Evolutionary conservation across 2,888 invertebrate genomes (phyloP).

Genomic region (Dilophus febrilis): DNA sequence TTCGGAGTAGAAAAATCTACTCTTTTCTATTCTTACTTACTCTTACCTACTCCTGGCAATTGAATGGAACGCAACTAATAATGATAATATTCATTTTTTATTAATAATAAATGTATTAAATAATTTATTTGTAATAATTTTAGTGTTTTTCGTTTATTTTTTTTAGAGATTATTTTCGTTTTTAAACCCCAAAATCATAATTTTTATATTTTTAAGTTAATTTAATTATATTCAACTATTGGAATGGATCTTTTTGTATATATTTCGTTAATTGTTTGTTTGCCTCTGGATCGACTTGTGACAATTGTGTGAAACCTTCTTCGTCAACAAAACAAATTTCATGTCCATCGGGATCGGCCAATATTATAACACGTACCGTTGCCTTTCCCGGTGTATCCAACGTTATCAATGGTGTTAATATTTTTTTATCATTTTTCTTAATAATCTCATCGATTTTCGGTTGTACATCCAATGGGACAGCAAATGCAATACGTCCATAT

Average conservation of each 20-base stretch:
- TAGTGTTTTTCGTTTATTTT: neutral
- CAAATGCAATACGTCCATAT: constrained; percentile 90
- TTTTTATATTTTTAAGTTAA: constrained; percentile 16
- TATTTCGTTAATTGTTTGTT: constrained; percentile 62
- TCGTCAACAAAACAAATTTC: constrained; percentile 99
- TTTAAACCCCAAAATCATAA: no score
- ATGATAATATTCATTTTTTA: no score
- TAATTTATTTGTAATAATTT: neutral
- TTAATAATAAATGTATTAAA: no score
- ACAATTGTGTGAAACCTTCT: constrained; percentile 78
- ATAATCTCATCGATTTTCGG: constrained; percentile 58
- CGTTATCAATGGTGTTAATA: constrained; percentile 79
- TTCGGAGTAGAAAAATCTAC: no score
- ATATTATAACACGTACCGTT: constrained; percentile 85
- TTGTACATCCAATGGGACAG: constrained; percentile 63
- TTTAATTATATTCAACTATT: no score
- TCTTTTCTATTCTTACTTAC: no score
- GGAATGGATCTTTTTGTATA: constrained; percentile 36
- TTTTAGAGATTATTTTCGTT: no score
- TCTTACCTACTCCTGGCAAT: no score
- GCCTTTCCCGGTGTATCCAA: constrained; percentile 96
- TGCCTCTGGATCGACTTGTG: constrained; percentile 68
- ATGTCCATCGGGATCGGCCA: constrained; percentile 92
- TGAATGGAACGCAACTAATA: no score
- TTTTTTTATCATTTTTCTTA: constrained; percentile 48